Conservation (phyloP, 2,797 vertebrate species). For the Apodemus agrarius region DNA sequence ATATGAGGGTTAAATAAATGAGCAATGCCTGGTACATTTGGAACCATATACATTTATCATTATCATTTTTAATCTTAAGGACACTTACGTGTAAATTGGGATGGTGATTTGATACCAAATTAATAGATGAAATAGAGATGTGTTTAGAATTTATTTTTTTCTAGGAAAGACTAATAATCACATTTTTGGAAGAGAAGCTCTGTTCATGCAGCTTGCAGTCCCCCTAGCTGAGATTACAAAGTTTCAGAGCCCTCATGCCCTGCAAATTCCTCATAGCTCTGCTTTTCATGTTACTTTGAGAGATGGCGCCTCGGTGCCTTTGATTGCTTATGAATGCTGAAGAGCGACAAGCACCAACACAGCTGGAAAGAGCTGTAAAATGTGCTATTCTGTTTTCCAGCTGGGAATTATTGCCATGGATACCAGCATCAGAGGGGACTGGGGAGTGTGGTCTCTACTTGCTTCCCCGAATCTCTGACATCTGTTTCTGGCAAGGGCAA, state of each 20-base stretch:
- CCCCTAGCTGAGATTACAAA: background rate
- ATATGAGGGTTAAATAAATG: background rate
- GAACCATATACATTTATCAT: background rate
- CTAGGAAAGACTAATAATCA: background rate
- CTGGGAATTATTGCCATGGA: slow-evolving; percentile 64
- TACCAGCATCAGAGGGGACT: slow-evolving; percentile 57
- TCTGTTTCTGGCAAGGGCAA: slow-evolving; percentile 62
- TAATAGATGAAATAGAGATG: background rate
- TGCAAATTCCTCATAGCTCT: slow-evolving; percentile 10
- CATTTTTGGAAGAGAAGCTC: background rate
- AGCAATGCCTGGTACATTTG: background rate
- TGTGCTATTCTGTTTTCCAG: slow-evolving; percentile 61
- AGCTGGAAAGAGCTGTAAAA: slow-evolving; percentile 71
- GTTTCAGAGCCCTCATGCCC: background rate
- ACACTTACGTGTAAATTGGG: background rate
- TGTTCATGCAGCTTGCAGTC: background rate
- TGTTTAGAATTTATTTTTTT: background rate
- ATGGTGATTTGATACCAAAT: background rate
- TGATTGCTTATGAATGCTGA: slow-evolving; percentile 65
- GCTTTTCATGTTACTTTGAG: slow-evolving; percentile 56
- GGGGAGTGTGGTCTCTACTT: slow-evolving; percentile 17
- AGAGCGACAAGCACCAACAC: slow-evolving; percentile 65
- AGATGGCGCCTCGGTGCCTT: slow-evolving; percentile 66
- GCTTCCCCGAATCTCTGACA: slow-evolving; percentile 64
- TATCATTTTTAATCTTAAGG: slow-evolving; percentile 21